Conservation (phyloP, 2,797 vertebrate genomes). For the Xenentodon cancila region DNA sequence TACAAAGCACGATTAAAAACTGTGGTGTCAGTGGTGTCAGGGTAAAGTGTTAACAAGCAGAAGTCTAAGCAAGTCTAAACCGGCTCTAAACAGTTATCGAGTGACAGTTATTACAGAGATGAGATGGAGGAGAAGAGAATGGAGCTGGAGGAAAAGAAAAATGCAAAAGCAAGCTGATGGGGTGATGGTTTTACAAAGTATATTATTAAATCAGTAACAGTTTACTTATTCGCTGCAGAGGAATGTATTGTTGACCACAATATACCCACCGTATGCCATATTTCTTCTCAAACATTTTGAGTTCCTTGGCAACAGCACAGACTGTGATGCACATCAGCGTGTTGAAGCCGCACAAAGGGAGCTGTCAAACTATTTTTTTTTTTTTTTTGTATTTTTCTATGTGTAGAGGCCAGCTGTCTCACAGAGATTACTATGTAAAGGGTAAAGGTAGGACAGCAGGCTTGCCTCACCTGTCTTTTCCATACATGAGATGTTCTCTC, state of each 20-base stretch:
- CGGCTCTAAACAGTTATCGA: conserved; percentile 4
- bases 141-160: conserved; percentile 21
- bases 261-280: conserved; percentile 8
- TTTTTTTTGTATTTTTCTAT: conserved; percentile 27
- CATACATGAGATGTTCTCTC: conserved; percentile 38
- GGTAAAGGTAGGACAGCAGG: conserved; percentile 26
- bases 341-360: conserved; percentile 49
- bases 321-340: conserved; percentile 47
- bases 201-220: conserved; percentile 31
- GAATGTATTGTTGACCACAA: conserved; percentile 15
- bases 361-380: conserved; percentile 47
- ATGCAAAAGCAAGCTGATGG: conserved; percentile 20
- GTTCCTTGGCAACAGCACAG: conserved; percentile 32
- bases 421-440: conserved; percentile 47
- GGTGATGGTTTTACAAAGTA: conserved; percentile 28
- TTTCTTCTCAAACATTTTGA: conserved; percentile 21
- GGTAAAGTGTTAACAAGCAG: conserved; percentile 24
- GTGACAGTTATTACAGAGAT: conserved; percentile 32
- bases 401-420: conserved; percentile 48
- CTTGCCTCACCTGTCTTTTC: conserved; percentile 51
- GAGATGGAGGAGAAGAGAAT: conserved; percentile 12
- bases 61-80: conserved; percentile 8
- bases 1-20: conserved; percentile 32
- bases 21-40: conserved; percentile 22
- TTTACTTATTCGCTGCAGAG: conserved; percentile 27